Evolutionary conservation across 2,113 vertebrate genomes (phyloP).

Genomic region (Anguilla rostrata): DNA sequence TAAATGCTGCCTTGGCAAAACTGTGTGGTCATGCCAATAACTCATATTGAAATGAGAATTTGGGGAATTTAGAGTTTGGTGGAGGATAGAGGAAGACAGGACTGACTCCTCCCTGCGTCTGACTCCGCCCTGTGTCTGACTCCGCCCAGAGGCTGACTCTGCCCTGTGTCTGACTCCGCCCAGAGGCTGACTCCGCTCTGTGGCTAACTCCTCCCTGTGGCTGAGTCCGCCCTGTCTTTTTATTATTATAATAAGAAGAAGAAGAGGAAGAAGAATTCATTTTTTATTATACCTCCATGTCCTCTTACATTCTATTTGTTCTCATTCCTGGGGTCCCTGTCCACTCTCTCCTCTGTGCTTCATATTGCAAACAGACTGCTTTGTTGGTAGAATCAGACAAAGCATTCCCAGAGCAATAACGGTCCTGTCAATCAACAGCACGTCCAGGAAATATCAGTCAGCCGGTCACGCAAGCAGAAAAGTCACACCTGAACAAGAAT

Average conservation of each 20-base stretch:
- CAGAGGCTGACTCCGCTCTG: too few species aligned
- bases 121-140: too few species aligned
- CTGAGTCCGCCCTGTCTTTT: background rate
- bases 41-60: background rate
- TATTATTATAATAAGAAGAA: too few species aligned
- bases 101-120: too few species aligned
- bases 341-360: background rate
- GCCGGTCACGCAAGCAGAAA: background rate
- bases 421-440: background rate
- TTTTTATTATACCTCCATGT: too few species aligned
- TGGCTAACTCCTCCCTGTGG: too few species aligned
- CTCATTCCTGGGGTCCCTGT: background rate
- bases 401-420: background rate
- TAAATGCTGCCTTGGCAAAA: too few species aligned
- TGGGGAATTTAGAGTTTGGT: background rate
- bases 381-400: background rate
- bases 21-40: too few species aligned
- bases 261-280: too few species aligned
- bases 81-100: background rate
- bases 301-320: background rate
- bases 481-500: background rate
- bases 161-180: too few species aligned
- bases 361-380: background rate
- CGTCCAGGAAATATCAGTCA: constrained; percentile 4
- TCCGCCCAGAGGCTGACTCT: too few species aligned